Evolutionary conservation across 2,888 invertebrate species (phyloP), one percentile per base, ranked within the genome.

Genomic region (Drosophila atripex): DNA sequence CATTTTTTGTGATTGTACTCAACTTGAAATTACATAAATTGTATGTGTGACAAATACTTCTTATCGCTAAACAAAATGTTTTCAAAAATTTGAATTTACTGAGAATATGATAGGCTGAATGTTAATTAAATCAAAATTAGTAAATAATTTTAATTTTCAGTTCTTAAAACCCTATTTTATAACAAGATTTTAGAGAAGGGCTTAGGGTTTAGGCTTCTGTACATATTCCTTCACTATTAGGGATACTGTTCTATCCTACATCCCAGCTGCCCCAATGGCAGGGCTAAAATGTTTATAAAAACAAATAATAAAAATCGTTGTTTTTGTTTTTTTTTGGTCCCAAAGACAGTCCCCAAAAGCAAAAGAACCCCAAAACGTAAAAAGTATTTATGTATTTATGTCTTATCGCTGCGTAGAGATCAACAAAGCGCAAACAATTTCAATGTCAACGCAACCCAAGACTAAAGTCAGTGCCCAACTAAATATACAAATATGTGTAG

Each of bases 341-440:
- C 23, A 56, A 56, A 43, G 35, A 28, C 54, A 41, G 39, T 39
- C 30, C 16, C 9, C 52, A 43, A 51, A 43, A 45, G 52, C 65
- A 63, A 65, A 65, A 23, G 65, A 53, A 66, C 63, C 68, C 68
- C 16, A 66, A 69, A 32, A 71, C 43, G 51, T 51, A 60, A 77
- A 72, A 73, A 60, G 71, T 82, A 65, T 80, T 77, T 76, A 54
- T 75, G 88, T 66, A 63, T 80, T 77, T 76, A 54, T 73, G 88
- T 66, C 87, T 84, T 84, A 88, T 88, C 87, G 82, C 78, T 75
- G 87, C 75, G 78, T 76, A 75, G 69, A 74, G 85, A 84, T 88
- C 88, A 82, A 87, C 87, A 86, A 86, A 73, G 71, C 72, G 66
- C 70, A 88, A 83, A 83, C 84, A 78, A 86, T 85, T 88, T 88